Evolutionary conservation across 2,113 vertebrate species (phyloP), one percentile per base, ranked within the genome.

Genomic region (Proterorhinus semilunaris): DNA sequence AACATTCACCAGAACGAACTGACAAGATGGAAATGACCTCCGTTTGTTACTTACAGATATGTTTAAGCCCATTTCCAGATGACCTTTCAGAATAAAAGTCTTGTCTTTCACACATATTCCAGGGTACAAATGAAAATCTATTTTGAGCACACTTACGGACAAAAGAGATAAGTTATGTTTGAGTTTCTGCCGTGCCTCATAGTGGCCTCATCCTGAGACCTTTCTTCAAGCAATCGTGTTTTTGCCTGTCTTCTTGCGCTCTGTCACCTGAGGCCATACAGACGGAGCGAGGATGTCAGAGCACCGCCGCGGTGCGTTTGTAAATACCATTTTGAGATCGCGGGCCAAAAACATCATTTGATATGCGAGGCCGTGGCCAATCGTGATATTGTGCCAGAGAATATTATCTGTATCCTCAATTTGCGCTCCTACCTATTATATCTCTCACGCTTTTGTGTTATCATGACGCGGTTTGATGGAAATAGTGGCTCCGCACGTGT

Each of bases 181-280:
- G 44, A 44, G 62, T 69, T 54, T 7, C 50, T 61, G 12, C 27
- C 21, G 21, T 21, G 21, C 21, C 21, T 21, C 2, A 21, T 21
- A 42, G 15, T 44, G 67, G 8, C 21, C 58, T n/a, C 69, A 69
- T 53, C 51, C 16, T 15, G n/a, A 8, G 15, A 8, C 10, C 65
- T 64, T 66, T 65, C 74, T 80, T 66, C 27, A 44, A 52, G 17
- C 71, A 47, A 5, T 78, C 80, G 55, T 17, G 74, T 77, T 77
- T 65, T 16, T 52, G 1, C 75, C 75, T 71, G 79, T 61, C 13
- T 11, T 36, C 21, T 46, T 11, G 54, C 36, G 12, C 12, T 15
- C 6, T 10, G 16, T 49, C 12, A 10, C 21, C 50, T 13, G 9
- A 13, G 17, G n/a, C 12, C 27, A 44, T 36, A 46, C 9, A 17